phyloP scores from a whole-genome alignment of 2,113 vertebrate genomes.

The Pteronura brasiliensis region DNA sequence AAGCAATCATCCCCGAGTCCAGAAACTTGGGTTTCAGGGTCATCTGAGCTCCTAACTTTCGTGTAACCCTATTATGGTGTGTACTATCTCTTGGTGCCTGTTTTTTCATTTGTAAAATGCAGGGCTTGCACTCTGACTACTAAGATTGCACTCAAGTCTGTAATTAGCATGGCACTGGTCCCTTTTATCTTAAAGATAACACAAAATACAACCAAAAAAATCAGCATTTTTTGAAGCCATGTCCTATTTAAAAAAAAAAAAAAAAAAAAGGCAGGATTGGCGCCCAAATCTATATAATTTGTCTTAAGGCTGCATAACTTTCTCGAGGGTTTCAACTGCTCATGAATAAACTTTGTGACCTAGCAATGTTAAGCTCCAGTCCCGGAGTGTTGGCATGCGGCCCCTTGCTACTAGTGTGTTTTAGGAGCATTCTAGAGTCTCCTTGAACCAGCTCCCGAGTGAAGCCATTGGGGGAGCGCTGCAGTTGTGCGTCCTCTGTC shows the following conservation, averaged over 20 bases:
- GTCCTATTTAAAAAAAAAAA: neutral
- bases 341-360: neutral
- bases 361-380: neutral
- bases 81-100: neutral
- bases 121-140: neutral
- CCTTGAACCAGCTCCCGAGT: neutral
- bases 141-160: neutral
- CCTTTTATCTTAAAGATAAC: constrained; percentile 28
- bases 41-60: neutral
- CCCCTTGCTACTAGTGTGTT: neutral
- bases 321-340: neutral
- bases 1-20: neutral
- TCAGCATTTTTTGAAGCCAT: neutral
- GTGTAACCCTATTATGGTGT: fast-evolving
- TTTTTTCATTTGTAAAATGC: neutral
- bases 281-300: neutral
- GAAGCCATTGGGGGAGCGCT: neutral
- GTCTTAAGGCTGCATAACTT: neutral
- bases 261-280: neutral
- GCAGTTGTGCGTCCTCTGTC: neutral
- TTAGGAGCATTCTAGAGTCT: neutral
- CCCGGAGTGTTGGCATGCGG: neutral
- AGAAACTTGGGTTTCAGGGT: neutral
- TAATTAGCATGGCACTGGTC: neutral
- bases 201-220: neutral